Base-by-base conservation (phyloP, 2,888 invertebrate genomes). In the Eupeodes latifasciatus region DNA sequence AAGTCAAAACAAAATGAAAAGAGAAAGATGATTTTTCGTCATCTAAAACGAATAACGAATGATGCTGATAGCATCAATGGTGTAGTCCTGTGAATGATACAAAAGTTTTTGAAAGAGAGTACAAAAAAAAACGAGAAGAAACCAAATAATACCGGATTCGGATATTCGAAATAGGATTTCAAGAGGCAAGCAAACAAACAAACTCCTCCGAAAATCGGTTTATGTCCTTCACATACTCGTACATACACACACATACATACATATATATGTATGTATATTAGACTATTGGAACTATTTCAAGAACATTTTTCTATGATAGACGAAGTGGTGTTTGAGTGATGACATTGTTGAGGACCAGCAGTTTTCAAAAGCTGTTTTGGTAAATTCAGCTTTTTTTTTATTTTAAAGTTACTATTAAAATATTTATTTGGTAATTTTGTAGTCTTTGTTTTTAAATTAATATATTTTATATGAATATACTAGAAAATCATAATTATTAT, bases 71-170 rank as follows among this genome's bases (percentile, higher is more conserved):
- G 40, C 40, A 5, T 40, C 40, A 27, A 74, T 78, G 66, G 74
- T 34, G 55, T 36, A 5, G 69, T 57, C 76, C 76, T 76, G 66
- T 76, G 62, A 55, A 36, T 36, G 44, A 77, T n/a, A 64, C 16
- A 40, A 64, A 76, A 53, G n/a, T 62, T 40, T 11, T 12, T 5
- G 10, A 62, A 76, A 64, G 16, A 67, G 6, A 5, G 5, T 7
- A 40, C 40, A 51, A 67, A 61, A 72, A 34, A 66, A 10, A 81
- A 77, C 27, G 71, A 40, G 49, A 61, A 11, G 2, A 74, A 75
- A 57, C 75, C 81, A 81, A 85, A 85, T 85, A 82, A 82, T 76
- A 27, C 78, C 69, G 79, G 86, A 82, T 82, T 79, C 40, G 40
- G 40, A 40, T 40, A 40, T 40, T 86, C 75, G 78, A 82, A 86